Evolutionary conservation across 2,113 vertebrate genomes (phyloP).

Genomic region (Mirza zaza): DNA sequence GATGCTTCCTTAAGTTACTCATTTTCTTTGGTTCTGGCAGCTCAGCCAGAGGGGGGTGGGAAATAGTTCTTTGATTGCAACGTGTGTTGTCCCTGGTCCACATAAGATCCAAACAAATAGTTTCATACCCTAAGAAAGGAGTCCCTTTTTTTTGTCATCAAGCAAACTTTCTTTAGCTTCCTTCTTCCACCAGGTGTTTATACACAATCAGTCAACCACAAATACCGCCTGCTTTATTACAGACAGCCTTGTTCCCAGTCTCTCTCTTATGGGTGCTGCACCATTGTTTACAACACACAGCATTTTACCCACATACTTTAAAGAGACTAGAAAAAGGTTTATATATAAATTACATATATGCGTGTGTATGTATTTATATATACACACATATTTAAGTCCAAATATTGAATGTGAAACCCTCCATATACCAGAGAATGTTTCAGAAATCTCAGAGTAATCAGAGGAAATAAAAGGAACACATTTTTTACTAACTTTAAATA

Average conservation of each 20-base stretch:
- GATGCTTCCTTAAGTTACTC: slow-evolving; percentile 71
- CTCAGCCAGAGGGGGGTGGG: not conserved
- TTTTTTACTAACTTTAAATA: not conserved
- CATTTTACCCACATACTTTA: not conserved
- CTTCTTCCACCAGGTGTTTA: not conserved
- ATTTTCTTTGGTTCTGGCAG: slow-evolving; percentile 64
- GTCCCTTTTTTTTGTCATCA: not conserved
- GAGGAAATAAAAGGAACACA: slow-evolving; percentile 34
- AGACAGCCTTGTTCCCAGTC: not conserved
- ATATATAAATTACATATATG: not conserved
- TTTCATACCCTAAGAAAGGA: not conserved
- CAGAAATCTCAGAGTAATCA: not conserved
- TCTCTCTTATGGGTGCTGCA: not conserved
- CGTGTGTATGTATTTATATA: no score
- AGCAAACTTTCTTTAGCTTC: not conserved
- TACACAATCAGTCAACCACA: not conserved
- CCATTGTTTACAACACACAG: not conserved
- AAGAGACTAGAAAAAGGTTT: not conserved
- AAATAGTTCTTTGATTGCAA: slow-evolving; percentile 45
- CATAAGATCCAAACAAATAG: slow-evolving; percentile 4
- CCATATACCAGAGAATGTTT: not conserved
- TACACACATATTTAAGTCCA: not conserved
- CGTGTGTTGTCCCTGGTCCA: not conserved
- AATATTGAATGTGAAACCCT: not conserved
- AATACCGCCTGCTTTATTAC: not conserved